These are phyloP conservation scores for Eristalis intricaria DNA, from an alignment of 2,888 invertebrate genomes.

Conservation along the genomic window DNA sequence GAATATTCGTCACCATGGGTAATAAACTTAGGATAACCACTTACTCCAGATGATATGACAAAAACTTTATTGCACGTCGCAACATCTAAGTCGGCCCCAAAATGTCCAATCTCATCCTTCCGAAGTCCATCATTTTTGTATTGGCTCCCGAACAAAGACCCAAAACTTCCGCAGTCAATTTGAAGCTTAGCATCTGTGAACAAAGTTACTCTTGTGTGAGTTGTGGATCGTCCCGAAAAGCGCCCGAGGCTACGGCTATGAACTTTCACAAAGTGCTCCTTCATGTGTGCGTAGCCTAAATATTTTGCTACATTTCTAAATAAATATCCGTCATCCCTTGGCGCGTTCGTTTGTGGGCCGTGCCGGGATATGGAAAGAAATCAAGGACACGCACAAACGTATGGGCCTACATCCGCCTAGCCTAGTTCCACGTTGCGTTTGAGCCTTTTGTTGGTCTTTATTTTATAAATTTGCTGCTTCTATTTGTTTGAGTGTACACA, in stretches of 20 bases:
- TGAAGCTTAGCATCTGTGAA: not conserved
- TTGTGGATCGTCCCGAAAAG: not conserved
- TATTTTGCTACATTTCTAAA: conserved; percentile 37
- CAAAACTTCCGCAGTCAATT: not conserved
- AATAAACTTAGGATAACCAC: not conserved
- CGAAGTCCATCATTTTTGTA: not conserved
- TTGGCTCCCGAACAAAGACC: not conserved
- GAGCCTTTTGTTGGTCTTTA: conserved; percentile 56
- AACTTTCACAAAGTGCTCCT: conserved; percentile 25
- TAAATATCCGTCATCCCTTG: conserved; percentile 35
- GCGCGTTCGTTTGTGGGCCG: not conserved
- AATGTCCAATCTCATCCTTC: not conserved
- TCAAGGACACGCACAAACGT: conserved; percentile 49
- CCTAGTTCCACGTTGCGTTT: conserved; percentile 28
- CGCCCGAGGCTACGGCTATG: not conserved
- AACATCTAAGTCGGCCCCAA: not conserved
- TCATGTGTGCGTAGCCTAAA: conserved; percentile 20
- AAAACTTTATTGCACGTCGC: not conserved
- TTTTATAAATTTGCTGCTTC: conserved; percentile 60
- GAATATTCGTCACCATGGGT: not conserved
- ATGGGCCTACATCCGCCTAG: conserved; percentile 26
- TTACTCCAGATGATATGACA: not conserved
- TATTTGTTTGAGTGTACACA: conserved; percentile 48
- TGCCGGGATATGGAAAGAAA: conserved; percentile 34
- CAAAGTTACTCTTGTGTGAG: not conserved